A percentile compares a stretch with the other conserved stretches of the same genome.
Conservation (phyloP, 2,888 invertebrate species). For the Acleris laterana region DNA sequence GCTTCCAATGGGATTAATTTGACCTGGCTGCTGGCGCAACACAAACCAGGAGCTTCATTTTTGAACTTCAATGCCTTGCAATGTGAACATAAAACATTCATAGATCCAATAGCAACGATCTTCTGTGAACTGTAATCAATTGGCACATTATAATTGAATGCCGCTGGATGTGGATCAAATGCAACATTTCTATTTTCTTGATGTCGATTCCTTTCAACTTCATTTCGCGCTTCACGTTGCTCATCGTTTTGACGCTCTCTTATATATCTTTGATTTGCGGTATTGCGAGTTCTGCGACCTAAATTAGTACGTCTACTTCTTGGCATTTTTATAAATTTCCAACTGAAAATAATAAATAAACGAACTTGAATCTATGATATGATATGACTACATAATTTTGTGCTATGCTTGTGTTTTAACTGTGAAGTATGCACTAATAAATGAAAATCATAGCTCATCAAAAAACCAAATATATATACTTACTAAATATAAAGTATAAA, state of each 20-base stretch:
- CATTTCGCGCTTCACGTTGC: neutral
- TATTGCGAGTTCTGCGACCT: neutral
- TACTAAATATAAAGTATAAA: too few relatives aligned
- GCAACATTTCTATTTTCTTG: neutral
- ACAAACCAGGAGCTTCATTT: too few relatives aligned
- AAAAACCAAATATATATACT: too few relatives aligned
- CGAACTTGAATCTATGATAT: too few relatives aligned
- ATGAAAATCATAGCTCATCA: too few relatives aligned
- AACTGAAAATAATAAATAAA: too few relatives aligned
- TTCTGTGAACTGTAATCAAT: neutral
- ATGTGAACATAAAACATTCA: neutral
- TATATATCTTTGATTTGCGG: neutral
- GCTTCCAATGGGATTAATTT: conserved; percentile 1
- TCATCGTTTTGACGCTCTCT: neutral
- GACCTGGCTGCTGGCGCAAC: too few relatives aligned
- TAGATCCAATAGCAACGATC: neutral
- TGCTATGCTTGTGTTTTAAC: too few relatives aligned
- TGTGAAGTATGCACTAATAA: too few relatives aligned
- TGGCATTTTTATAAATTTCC: neutral
- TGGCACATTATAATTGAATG: neutral
- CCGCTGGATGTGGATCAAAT: neutral
- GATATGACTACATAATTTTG: too few relatives aligned
- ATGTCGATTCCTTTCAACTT: neutral
- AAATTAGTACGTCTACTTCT: neutral
- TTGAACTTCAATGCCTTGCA: too few relatives aligned